Base-by-base conservation (phyloP, 2,888 invertebrate genomes). In the Pollenia griseotomentosa region DNA sequence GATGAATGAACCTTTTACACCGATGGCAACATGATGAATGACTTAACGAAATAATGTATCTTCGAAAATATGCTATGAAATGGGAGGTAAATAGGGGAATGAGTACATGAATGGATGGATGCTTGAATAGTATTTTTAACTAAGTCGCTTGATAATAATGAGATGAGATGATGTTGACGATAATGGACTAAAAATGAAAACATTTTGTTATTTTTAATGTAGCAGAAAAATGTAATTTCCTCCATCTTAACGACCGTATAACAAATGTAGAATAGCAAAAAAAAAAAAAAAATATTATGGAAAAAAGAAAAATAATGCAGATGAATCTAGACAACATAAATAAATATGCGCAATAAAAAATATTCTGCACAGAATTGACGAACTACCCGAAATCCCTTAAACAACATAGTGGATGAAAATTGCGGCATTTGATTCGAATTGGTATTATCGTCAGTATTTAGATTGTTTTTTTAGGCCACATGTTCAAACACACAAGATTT, bases 161-260 rank as follows among this genome's bases (percentile, higher is more conserved):
- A 11, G 63, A 75, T 55, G 83, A 19, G 53, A 70, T 46, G 68
- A 75, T 46, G 53, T 7, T n/a, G 85, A 74, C 51, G 63, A 83
- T 73, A 86, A 83, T 79, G 83, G 78, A 83, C 51, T 70, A 68
- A 83, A 87, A 85, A 80, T 84, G 65, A 86, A 88, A 86, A 83
- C 86, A 85, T 88, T 85, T 83, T 82, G 87, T 88, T 89, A 89
- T 90, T 10, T 91, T 91, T 91, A 89, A 91, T 92, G 91, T 88
- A 88, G 89, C 90, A 90, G 88, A 90, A 92, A 88, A 92, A 91
- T 90, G 90, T 90, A 92, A 91, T 92, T 91, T 91, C 91, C 88
- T 81, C 51, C 90, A 89, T 82, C 33, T 86, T 86, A 78, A 86
- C 57, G 83, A 79, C 74, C 83, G 63, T 75, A 80, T 55, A 55